A percentile compares a stretch with the other conserved stretches of the same genome.
Evolutionary conservation across 1,140 invertebrate genomes (phyloP).

Genomic region (Planococcus citri): DNA sequence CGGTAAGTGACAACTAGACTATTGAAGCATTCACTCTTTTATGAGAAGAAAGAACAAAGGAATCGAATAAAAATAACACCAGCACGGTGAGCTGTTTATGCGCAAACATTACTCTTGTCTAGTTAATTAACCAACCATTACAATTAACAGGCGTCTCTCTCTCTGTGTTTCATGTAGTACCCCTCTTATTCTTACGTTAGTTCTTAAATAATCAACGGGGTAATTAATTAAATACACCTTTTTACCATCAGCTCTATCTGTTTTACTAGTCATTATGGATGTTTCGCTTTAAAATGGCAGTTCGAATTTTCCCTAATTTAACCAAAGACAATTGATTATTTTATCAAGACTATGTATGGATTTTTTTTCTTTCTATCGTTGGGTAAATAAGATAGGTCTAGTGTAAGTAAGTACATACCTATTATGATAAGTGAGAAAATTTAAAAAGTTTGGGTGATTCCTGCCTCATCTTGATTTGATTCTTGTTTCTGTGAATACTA

Average conservation of each 20-base stretch:
- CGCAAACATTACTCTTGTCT: neutral
- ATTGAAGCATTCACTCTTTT: neutral
- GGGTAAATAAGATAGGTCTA: too few species aligned
- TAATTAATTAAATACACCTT: constrained; percentile 3
- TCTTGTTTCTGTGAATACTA: too few species aligned
- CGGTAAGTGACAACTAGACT: constrained; percentile 5
- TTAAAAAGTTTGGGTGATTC: too few species aligned
- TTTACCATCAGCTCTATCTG: neutral
- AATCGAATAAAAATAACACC: neutral
- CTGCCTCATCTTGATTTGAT: too few species aligned
- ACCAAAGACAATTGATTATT: neutral
- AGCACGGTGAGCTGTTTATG: neutral
- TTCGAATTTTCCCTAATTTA: neutral
- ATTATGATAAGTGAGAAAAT: too few species aligned
- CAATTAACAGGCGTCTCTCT: neutral
- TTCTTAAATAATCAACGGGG: neutral
- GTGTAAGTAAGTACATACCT: too few species aligned
- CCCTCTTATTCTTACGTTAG: neutral
- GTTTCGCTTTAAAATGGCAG: neutral
- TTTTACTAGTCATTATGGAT: neutral
- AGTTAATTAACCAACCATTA: constrained; percentile 14
- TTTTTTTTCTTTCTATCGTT: neutral
- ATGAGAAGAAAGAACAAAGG: constrained; percentile 2
- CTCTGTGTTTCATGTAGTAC: too few species aligned
- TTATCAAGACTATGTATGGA: too few species aligned